Evolutionary conservation across 2,113 vertebrate species (phyloP).

Genomic region (Aegithalos caudatus): DNA sequence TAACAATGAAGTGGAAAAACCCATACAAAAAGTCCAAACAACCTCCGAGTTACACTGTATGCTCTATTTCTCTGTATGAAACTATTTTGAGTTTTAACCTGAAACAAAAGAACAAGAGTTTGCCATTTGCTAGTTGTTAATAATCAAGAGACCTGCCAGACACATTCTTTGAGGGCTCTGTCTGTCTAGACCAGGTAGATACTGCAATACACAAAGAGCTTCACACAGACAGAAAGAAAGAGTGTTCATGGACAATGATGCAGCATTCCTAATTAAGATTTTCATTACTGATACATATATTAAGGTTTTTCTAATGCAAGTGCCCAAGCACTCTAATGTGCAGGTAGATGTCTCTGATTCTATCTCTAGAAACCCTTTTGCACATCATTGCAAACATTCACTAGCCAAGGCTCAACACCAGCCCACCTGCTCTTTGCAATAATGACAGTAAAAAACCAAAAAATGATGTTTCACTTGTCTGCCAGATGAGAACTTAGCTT

Average conservation of each 20-base stretch:
- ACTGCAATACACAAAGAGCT: constrained; percentile 74
- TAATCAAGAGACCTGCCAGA: constrained; percentile 76
- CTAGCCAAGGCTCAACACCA: constrained; percentile 26
- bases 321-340: constrained; percentile 71
- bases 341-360: constrained; percentile 79
- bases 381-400: not conserved
- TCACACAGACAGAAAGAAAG: constrained; percentile 67
- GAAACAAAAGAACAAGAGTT: constrained; percentile 73
- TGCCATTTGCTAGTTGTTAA: constrained; percentile 67
- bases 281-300: constrained; percentile 86
- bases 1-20: constrained; percentile 44
- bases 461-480: not conserved
- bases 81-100: constrained; percentile 48
- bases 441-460: constrained; percentile 2
- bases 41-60: constrained; percentile 49
- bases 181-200: constrained; percentile 77
- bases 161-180: constrained; percentile 70
- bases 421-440: constrained; percentile 34
- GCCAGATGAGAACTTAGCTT: not conserved
- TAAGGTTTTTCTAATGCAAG: constrained; percentile 74
- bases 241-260: constrained; percentile 78
- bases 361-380: constrained; percentile 58
- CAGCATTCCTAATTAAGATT: constrained; percentile 83
- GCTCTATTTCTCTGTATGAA: too few relatives aligned
- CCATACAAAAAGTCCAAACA: constrained; percentile 28